A percentile compares a stretch with the other conserved stretches of the same genome.
These are phyloP conservation scores for Thaumatotibia leucotreta DNA, from an alignment of 1,140 invertebrate genomes.

Conservation along the genomic window DNA sequence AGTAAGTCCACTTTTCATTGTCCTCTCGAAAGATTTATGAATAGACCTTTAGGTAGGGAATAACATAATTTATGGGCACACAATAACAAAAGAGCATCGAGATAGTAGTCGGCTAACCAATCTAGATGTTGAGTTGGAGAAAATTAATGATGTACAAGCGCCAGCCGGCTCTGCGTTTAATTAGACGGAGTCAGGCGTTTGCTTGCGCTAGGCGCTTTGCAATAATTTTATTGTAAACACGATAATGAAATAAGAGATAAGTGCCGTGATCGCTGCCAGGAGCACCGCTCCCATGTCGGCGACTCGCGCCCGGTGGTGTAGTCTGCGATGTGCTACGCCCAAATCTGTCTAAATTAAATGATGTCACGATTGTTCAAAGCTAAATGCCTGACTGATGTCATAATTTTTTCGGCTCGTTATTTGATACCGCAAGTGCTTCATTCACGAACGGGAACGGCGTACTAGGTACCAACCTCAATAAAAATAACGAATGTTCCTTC, in stretches of 20 bases:
- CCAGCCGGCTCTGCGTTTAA: background rate
- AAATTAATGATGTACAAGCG: slow-evolving; percentile 32
- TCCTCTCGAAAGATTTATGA: background rate
- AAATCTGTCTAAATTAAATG: slow-evolving; percentile 38
- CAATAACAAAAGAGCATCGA: slow-evolving; percentile 37
- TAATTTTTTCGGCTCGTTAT: slow-evolving; percentile 35
- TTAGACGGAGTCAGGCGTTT: background rate
- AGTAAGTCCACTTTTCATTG: slow-evolving; percentile 78
- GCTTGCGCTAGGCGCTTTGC: slow-evolving; percentile 8
- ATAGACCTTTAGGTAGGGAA: background rate
- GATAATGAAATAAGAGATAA: slow-evolving; percentile 29
- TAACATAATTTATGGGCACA: background rate
- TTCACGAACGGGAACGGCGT: slow-evolving; percentile 29
- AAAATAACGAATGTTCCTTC: background rate
- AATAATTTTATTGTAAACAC: slow-evolving; percentile 27
- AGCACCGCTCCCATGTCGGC: background rate
- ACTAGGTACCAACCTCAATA: slow-evolving; percentile 20
- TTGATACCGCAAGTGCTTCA: slow-evolving; percentile 26
- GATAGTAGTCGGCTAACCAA: slow-evolving; percentile 26
- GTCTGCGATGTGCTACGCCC: background rate
- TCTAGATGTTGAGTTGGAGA: slow-evolving; percentile 26
- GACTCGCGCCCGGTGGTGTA: background rate
- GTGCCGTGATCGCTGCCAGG: slow-evolving; percentile 21
- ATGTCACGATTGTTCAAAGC: slow-evolving; percentile 48
- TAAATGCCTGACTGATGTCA: slow-evolving; percentile 58